Conservation (phyloP, 2,797 vertebrate species). For the Hyperoplus lanceolatus region DNA sequence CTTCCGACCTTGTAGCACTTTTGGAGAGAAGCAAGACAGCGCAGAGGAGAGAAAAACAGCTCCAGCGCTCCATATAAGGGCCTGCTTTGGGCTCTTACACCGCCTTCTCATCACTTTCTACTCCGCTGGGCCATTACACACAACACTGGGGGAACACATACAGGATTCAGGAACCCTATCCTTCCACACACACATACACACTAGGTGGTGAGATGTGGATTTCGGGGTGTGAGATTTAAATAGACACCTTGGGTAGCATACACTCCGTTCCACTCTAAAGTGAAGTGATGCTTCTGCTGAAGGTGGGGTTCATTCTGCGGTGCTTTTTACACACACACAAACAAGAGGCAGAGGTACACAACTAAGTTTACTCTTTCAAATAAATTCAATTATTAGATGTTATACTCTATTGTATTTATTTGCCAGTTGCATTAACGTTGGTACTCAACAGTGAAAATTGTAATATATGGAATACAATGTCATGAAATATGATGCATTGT, state of each 20-base stretch:
- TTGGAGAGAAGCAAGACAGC: slow-evolving; percentile 82
- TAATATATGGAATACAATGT: not conserved
- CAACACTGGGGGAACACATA: slow-evolving; percentile 69
- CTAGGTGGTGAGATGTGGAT: slow-evolving; percentile 46
- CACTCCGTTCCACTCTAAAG: slow-evolving; percentile 48
- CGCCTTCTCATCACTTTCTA: slow-evolving; percentile 86
- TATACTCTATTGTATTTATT: not conserved
- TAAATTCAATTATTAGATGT: not conserved
- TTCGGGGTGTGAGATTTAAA: slow-evolving; percentile 57
- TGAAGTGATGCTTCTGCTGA: slow-evolving; percentile 56
- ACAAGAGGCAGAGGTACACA: slow-evolving; percentile 25
- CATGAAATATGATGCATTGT: not conserved
- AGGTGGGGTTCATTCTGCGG: slow-evolving; percentile 37
- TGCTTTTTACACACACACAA: slow-evolving; percentile 39
- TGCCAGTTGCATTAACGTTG: not conserved
- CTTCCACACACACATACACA: slow-evolving; percentile 55
- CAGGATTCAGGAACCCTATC: slow-evolving; percentile 74
- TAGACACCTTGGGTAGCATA: slow-evolving; percentile 43
- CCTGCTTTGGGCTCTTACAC: slow-evolving; percentile 86
- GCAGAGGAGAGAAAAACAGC: slow-evolving; percentile 84
- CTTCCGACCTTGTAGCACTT: slow-evolving; percentile 82
- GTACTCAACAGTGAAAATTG: not conserved
- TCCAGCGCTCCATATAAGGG: slow-evolving; percentile 87
- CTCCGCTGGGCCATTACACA: slow-evolving; percentile 81
- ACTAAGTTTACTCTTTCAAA: not conserved